A percentile compares a stretch with the other conserved stretches of the same genome.
Conservation (phyloP, 2,888 invertebrate species). For the Drosophila anomelani region DNA sequence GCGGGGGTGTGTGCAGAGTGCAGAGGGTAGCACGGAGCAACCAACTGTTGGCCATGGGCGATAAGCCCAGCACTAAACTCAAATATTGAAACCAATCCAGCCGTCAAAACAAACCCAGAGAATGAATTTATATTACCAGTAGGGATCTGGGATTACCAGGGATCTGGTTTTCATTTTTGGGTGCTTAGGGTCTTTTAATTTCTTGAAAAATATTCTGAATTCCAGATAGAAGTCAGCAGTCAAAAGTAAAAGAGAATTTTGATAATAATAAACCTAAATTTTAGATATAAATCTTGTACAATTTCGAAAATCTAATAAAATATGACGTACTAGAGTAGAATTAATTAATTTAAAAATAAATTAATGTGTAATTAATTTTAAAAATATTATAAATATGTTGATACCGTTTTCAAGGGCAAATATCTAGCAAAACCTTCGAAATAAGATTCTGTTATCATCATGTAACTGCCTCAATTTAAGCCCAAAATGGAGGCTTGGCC, state of each 20-base stretch:
- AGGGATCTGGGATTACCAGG: no score
- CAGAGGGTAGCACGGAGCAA: conserved; percentile 6
- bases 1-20: conserved; percentile 4
- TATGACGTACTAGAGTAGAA: no score
- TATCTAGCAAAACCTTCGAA: neutral
- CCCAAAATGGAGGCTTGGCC: neutral
- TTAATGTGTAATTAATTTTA: no score
- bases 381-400: no score
- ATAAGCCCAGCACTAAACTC: conserved; percentile 25
- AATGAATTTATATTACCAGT: neutral
- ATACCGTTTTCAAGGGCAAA: no score
- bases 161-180: neutral
- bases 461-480: neutral
- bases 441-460: neutral
- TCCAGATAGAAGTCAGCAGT: no score
- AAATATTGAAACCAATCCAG: conserved; percentile 14
- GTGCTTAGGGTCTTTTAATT: neutral
- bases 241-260: no score
- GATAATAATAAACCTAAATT: no score
- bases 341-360: no score
- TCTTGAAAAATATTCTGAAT: neutral
- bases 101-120: neutral
- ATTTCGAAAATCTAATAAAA: no score
- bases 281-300: no score
- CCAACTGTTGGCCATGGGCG: conserved; percentile 32